phyloP scores from a whole-genome alignment of 2,888 invertebrate genomes.

The Lobophora halterata region DNA sequence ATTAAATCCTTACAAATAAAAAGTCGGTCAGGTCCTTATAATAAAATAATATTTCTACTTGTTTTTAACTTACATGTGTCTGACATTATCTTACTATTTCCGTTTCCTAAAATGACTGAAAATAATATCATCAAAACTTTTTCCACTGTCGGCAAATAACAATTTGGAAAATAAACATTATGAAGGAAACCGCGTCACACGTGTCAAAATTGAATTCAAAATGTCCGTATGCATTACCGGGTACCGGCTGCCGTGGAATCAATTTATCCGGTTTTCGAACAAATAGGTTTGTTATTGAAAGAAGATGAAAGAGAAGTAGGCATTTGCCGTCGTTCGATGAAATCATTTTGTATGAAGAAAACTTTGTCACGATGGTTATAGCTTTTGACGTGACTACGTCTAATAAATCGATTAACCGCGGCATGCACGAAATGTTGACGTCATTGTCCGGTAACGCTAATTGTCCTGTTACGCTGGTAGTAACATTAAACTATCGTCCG shows the following conservation, averaged over 20 bases:
- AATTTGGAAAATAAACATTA: conserved; percentile 26
- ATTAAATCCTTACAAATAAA: too few relatives aligned
- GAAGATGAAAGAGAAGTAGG: conserved; percentile 15
- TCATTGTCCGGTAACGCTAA: too few relatives aligned
- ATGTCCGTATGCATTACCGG: conserved; percentile 49
- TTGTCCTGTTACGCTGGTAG: too few relatives aligned
- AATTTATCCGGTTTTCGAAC: conserved; percentile 55
- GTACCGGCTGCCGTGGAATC: conserved; percentile 48
- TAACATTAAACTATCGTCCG: too few relatives aligned
- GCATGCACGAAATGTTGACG: too few relatives aligned
- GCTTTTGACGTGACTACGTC: too few relatives aligned
- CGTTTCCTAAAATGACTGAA: background rate
- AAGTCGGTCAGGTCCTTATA: too few relatives aligned
- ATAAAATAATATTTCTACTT: too few relatives aligned
- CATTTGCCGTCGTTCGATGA: conserved; percentile 5
- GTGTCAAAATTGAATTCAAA: conserved; percentile 57
- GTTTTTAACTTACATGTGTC: too few relatives aligned
- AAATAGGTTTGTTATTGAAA: conserved; percentile 38
- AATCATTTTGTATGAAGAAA: background rate
- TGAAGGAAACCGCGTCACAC: conserved; percentile 34
- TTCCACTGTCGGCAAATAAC: conserved; percentile 18
- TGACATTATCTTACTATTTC: too few relatives aligned
- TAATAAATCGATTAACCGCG: too few relatives aligned
- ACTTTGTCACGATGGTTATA: too few relatives aligned
- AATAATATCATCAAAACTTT: conserved; percentile 15